Percentiles rank a stretch among this genome's conserved stretches.
Evolutionary conservation across 2,113 vertebrate species (phyloP).

Genomic region (Odontophorus gujanensis): DNA sequence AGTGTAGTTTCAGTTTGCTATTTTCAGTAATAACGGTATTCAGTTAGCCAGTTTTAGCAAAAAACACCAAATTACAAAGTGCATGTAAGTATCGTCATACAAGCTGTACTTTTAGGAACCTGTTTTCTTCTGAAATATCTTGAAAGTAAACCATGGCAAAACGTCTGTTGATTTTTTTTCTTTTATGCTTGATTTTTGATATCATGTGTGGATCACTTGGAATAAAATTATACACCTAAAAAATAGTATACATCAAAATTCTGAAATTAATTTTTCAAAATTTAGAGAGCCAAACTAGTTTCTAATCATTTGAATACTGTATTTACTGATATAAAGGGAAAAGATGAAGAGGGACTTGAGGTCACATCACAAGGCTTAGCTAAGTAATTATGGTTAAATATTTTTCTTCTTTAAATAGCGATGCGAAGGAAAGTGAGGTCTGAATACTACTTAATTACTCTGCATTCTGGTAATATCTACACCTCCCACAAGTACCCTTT

Average conservation of each 20-base stretch:
- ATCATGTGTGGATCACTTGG: background rate
- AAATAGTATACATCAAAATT: background rate
- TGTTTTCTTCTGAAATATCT: background rate
- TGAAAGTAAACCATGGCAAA: background rate
- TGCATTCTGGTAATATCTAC: background rate
- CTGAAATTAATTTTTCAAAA: background rate
- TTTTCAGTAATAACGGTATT: constrained; percentile 60
- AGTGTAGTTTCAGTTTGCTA: constrained; percentile 37
- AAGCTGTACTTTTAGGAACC: constrained; percentile 47
- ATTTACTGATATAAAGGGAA: background rate
- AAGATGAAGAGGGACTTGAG: background rate
- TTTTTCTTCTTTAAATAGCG: background rate
- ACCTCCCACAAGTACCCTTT: background rate
- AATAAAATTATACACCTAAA: background rate
- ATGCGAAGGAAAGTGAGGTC: background rate
- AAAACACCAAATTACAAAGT: constrained; percentile 63
- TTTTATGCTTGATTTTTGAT: background rate
- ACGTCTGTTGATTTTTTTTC: background rate
- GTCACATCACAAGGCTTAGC: background rate
- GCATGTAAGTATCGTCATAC: background rate
- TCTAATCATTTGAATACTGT: background rate
- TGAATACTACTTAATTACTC: background rate
- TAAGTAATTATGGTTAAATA: background rate
- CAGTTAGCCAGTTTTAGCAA: constrained; percentile 62
- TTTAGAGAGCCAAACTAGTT: background rate